Base-by-base conservation (phyloP, 2,113 vertebrate genomes). In the Amphiprion ocellaris region DNA sequence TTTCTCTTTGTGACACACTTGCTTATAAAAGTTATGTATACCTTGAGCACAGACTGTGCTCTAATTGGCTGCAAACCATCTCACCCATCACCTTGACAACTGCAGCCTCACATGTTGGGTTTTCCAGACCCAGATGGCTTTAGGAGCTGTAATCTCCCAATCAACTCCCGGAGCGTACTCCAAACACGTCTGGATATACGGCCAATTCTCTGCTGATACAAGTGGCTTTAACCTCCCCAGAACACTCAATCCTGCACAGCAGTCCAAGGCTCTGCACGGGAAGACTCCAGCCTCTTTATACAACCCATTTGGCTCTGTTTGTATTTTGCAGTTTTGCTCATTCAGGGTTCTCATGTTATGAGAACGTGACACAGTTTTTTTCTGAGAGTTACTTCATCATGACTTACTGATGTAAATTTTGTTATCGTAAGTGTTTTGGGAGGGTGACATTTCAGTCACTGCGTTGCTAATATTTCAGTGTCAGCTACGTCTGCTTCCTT, bases 121-220 rank as follows among this genome's bases (percentile, higher is more conserved):
- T 21, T 72, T 65, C 71, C 26, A 24, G n/a, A 87, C 47, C 81
- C 91, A 91, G 90, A 88, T 83, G 87, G 89, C 63, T 86, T 65
- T 4, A 71, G 49, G 50, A 83, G 41, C 61, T 15, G 1, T 87
- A 92, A 88, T 91, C 84, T 74, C 73, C 28, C 24, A 33, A 72
- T 81, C 71, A 71, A 19, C 74, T 71, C 53, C 28, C 56, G 7
- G 12, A 67, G 59, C 74, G 44, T 37, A 39, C 54, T 16, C 65
- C 60, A 77, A 88, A 85, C 69, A 83, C 80, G 33, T 74, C 61
- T 81, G 52, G 52, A 66, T 77, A 17, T 6, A 11, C 62, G 19
- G 72, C 78, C 53, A 83, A 39, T 60, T 86, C 59, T 73, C 50
- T 82, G 41, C 83, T 69, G 74, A 83, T 62, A 81, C 69, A 79